These are phyloP conservation scores for Chrysochloris asiatica DNA, from an alignment of 2,113 vertebrate species.

Conservation along the genomic window DNA sequence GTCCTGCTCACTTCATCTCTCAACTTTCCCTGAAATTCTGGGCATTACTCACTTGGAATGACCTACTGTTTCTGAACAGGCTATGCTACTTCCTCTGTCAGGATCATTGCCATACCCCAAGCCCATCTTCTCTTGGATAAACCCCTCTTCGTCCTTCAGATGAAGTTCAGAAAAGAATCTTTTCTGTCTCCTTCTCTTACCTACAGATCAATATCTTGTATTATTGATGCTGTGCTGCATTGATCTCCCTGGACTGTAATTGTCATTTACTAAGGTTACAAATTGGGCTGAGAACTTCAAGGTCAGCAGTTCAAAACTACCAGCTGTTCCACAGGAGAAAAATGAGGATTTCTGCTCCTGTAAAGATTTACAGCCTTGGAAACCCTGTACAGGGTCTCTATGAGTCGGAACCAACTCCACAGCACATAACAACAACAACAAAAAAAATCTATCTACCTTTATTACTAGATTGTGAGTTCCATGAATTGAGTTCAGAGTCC, in stretches of 20 bases:
- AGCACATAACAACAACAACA: too few relatives aligned
- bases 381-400: too few relatives aligned
- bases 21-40: not conserved
- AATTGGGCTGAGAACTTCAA: too few relatives aligned
- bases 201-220: not conserved
- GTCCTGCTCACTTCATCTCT: not conserved
- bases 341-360: too few relatives aligned
- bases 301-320: too few relatives aligned
- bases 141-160: not conserved
- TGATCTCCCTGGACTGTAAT: not conserved
- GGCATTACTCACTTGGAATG: not conserved
- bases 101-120: not conserved
- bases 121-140: not conserved
- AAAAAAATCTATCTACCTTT: not conserved
- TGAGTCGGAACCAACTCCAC: too few relatives aligned
- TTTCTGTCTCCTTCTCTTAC: not conserved
- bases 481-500: not conserved
- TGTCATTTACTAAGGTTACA: not conserved
- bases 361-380: too few relatives aligned
- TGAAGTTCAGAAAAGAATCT: not conserved
- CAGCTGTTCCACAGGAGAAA: too few relatives aligned
- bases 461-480: not conserved
- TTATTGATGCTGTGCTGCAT: not conserved
- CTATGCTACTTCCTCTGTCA: not conserved
- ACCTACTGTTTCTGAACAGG: not conserved